Conservation (phyloP, 2,888 invertebrate species). For the Cosmopolites sordidus region DNA sequence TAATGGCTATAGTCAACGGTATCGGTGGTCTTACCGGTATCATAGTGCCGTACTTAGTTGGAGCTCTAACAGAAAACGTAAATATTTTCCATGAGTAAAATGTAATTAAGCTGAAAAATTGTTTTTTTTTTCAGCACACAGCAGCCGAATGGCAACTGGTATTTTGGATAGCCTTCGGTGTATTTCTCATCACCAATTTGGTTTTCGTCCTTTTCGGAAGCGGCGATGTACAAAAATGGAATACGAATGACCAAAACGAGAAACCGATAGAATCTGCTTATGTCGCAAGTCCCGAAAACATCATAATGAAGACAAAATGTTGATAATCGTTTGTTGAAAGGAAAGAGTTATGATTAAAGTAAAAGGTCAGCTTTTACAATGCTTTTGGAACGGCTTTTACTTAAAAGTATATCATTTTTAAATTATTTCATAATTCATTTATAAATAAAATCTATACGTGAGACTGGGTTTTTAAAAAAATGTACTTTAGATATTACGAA, state of each 20-base stretch:
- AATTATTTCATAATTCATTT: too few relatives aligned
- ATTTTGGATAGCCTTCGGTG: constrained; percentile 2
- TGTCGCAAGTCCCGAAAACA: constrained; percentile 10
- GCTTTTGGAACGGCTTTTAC: too few relatives aligned
- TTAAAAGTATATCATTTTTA: too few relatives aligned
- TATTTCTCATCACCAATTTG: constrained; percentile 32
- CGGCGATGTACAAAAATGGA: constrained; percentile 35
- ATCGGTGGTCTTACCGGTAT: constrained; percentile 58
- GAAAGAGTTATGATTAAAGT: too few relatives aligned
- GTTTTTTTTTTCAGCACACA: neutral
- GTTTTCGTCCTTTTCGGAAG: constrained; percentile 57
- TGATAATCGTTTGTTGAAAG: constrained; percentile 5
- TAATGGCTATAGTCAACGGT: constrained; percentile 60
- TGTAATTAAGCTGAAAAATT: neutral
- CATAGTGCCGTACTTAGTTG: constrained; percentile 56
- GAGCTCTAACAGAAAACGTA: constrained; percentile 58
- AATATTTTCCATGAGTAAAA: constrained; percentile 36
- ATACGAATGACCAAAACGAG: constrained; percentile 24
- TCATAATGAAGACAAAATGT: constrained; percentile 18
- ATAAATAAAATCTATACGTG: too few relatives aligned
- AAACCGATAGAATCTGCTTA: constrained; percentile 21
- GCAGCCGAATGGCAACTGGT: too few relatives aligned
- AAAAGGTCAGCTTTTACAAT: too few relatives aligned
- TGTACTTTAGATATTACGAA: too few relatives aligned
- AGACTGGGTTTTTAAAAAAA: too few relatives aligned